These are phyloP conservation scores for Mnemiopsis leidyi DNA, from an alignment of 37 sponge, comb jelly and placozoan genomes.

Conservation along the genomic window DNA sequence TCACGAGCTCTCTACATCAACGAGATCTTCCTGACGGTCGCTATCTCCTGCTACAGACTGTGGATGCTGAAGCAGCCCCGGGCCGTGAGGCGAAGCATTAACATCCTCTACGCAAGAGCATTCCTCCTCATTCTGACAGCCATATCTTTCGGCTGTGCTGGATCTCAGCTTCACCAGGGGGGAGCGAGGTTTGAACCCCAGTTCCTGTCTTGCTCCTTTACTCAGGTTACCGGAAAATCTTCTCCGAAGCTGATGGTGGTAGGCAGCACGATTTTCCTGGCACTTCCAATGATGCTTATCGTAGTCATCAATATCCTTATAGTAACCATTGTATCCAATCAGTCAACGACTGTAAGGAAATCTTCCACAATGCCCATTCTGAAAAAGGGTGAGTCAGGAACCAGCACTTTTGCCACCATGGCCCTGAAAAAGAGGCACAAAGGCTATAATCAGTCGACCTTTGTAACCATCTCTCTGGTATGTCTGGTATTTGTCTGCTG, in stretches of 20 bases:
- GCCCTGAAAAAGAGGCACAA: neutral
- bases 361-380: neutral
- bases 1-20: neutral
- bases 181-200: neutral
- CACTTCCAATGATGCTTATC: neutral
- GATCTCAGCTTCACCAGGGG: neutral
- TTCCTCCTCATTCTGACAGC: neutral
- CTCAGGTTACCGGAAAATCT: neutral
- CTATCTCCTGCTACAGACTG: neutral
- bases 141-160: neutral
- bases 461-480: neutral
- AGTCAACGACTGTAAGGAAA: neutral
- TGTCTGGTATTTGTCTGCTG: neutral
- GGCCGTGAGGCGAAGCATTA: neutral
- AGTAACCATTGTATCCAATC: neutral
- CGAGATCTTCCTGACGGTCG: neutral
- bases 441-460: neutral
- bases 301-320: neutral
- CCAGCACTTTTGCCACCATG: neutral
- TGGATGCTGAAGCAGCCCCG: neutral
- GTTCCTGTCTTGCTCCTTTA: neutral
- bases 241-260: neutral
- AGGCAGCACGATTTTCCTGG: neutral
- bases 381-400: neutral
- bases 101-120: neutral